Percentiles rank a stretch among this genome's conserved stretches.
phyloP scores from a whole-genome alignment of 37 sponge, comb jelly and placozoan species.

The Axinella damicornis region DNA sequence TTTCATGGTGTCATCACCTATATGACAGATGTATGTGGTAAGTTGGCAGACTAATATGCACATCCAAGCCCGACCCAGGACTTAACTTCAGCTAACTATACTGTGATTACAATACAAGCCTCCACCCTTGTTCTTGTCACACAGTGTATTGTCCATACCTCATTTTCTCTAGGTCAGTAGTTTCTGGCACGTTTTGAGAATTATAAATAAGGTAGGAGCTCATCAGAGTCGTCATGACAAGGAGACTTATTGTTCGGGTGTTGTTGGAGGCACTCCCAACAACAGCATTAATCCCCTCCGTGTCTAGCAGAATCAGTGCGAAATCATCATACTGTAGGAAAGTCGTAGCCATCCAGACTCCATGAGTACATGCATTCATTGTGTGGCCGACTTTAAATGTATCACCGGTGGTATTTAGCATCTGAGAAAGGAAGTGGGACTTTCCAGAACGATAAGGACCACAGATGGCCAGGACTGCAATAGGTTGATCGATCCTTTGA shows the following conservation, averaged over 20 bases:
- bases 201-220: not conserved
- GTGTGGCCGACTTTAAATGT: not conserved
- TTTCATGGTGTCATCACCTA: no score
- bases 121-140: no score
- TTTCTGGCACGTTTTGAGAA: not conserved
- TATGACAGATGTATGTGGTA: no score
- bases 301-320: not conserved
- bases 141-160: no score
- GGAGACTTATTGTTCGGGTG: not conserved
- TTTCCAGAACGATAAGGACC: not conserved
- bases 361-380: not conserved
- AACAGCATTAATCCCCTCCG: not conserved
- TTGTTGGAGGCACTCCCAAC: not conserved
- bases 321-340: not conserved
- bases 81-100: no score
- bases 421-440: not conserved
- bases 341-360: not conserved
- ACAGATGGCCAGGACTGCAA: not conserved
- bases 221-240: not conserved
- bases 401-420: not conserved
- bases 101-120: no score
- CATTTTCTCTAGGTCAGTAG: no score
- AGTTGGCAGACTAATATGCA: no score
- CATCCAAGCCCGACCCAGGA: no score
- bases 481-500: not conserved